Percentiles rank a stretch among this genome's conserved stretches.
phyloP scores from a whole-genome alignment of 35 echinoderm and acorn worm genomes.

The Stichopus chloronotus region DNA sequence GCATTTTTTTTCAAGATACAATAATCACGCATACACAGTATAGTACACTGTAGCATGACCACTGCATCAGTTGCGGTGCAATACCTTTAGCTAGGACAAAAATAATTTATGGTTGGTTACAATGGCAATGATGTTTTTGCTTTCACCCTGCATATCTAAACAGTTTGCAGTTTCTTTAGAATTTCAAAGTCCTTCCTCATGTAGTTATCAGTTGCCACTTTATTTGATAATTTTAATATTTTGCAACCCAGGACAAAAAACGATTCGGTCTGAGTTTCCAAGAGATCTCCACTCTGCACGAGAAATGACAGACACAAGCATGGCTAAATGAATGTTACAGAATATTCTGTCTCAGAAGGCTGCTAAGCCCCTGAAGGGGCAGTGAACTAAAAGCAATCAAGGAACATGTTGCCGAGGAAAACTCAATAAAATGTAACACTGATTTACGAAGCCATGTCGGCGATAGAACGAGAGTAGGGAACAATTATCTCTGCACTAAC shows the following conservation, averaged over 20 bases:
- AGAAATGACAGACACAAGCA: neutral
- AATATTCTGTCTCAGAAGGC: neutral
- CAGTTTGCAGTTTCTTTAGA: no score
- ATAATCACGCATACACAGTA: no score
- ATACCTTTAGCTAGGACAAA: no score
- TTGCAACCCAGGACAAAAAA: neutral
- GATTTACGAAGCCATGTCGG: neutral
- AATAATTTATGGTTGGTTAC: no score
- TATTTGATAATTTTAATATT: no score
- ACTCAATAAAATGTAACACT: slow-evolving; percentile 49
- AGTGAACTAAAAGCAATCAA: slow-evolving; percentile 25
- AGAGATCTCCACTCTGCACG: neutral
- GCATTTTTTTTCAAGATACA: no score
- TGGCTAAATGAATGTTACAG: neutral
- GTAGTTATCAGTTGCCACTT: no score
- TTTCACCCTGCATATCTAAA: no score
- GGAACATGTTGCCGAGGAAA: slow-evolving; percentile 17
- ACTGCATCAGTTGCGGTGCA: no score
- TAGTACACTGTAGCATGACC: no score
- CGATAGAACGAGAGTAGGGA: neutral
- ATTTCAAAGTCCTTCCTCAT: no score
- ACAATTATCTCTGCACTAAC: slow-evolving; percentile 35
- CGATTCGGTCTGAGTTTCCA: neutral
- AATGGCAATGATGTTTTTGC: no score
- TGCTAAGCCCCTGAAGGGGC: neutral